Evolutionary conservation across 1,140 invertebrate genomes (phyloP).

Genomic region (Dreissena polymorpha): DNA sequence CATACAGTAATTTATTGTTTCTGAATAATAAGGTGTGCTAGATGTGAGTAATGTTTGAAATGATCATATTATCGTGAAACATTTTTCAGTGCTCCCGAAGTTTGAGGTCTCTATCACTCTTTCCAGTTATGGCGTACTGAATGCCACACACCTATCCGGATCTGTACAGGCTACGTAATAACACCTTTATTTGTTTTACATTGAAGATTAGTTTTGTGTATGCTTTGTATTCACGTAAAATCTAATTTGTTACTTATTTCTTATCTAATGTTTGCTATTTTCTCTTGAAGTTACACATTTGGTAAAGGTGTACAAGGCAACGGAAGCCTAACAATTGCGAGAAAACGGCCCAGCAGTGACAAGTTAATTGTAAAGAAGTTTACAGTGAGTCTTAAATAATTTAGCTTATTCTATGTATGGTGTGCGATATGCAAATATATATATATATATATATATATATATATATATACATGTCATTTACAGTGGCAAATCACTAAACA

Average conservation of each 20-base stretch:
- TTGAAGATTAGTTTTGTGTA: not conserved
- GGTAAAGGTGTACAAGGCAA: slow-evolving; percentile 40
- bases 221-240: not conserved
- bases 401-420: not conserved
- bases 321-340: slow-evolving; percentile 14
- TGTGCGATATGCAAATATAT: too few relatives aligned
- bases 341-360: not conserved
- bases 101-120: slow-evolving; percentile 63
- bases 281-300: slow-evolving; percentile 29
- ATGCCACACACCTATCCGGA: slow-evolving; percentile 32
- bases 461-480: too few relatives aligned
- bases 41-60: too few relatives aligned
- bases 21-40: too few relatives aligned
- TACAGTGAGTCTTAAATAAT: not conserved
- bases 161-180: slow-evolving; percentile 60
- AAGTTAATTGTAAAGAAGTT: not conserved
- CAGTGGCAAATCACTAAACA: too few relatives aligned
- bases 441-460: too few relatives aligned
- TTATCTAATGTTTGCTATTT: not conserved
- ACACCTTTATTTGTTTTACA: not conserved
- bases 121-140: slow-evolving; percentile 55
- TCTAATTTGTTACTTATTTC: not conserved
- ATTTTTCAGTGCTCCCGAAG: slow-evolving; percentile 62
- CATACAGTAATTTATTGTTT: too few relatives aligned
- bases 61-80: too few relatives aligned